Evolutionary conservation across 2,888 invertebrate species (phyloP), one percentile per base, ranked within the genome.

Genomic region (Lacanobia oleracea): DNA sequence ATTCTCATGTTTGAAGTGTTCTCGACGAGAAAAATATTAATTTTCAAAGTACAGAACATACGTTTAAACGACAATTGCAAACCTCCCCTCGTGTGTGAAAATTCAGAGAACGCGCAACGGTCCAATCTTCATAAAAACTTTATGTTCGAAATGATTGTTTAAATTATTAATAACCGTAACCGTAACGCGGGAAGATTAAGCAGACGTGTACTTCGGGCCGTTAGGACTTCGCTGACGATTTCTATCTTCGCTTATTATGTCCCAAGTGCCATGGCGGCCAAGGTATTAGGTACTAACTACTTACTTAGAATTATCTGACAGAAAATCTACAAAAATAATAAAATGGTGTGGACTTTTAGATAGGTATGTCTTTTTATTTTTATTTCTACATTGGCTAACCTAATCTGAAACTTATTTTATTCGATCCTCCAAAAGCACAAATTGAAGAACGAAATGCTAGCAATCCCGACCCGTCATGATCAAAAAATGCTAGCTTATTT

Each of bases 1-100:
- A 90, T 93, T 92, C 90, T 90, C 92, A 91, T 92, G 89, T 91
- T 91, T 90, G 89, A 90, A 91, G 89, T 89, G 89, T 89, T 91
- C 88, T 88, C 87, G 86, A 83, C 86, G 88, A 81, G 87, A 89
- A 90, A 88, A 90, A 90, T 88, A 88, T 91, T 90, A 90, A 89
- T 89, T 88, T 90, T 61, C 68, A 74, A 79, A 82, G 72, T 83
- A 80, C 75, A 75, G 70, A 71, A 77, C 70, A 83, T 77, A 80
- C 73, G 60, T 72, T 84, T 62, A 67, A 85, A 81, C 72, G 75
- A 72, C 59, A 75, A 51, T 82, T 81, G 77, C 84, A 68, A 43
- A 61, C 48, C 76, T 62, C 16, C 65, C 66, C 63, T 72, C 56
- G 67, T 53, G 56, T 79, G 63, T 53, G 79, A 82, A 71, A 77